A percentile compares a stretch with the other conserved stretches of the same genome.
Evolutionary conservation across 2,888 invertebrate species (phyloP).

Genomic region (Trichopoda pennipes): DNA sequence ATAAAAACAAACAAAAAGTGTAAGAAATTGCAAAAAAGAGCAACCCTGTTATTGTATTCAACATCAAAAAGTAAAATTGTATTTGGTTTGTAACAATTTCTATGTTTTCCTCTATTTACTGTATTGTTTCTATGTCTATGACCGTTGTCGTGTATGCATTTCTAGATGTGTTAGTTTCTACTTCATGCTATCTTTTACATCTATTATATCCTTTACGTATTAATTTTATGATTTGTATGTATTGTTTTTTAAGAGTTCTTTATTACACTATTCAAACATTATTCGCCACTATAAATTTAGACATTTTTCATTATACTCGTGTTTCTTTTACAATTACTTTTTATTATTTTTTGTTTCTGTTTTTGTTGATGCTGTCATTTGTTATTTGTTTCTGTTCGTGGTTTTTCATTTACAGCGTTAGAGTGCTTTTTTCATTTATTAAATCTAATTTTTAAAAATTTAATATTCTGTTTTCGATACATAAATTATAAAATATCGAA

Average conservation of each 20-base stretch:
- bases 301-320: conserved; percentile 60
- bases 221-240: conserved; percentile 1
- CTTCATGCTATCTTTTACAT: conserved; percentile 32
- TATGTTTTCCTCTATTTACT: conserved; percentile 22
- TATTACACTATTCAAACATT: conserved; percentile 58
- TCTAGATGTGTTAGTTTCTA: conserved; percentile 7
- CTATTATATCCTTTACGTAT: conserved; percentile 31
- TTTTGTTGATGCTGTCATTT: conserved; percentile 53
- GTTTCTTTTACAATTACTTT: conserved; percentile 46
- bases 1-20: not conserved
- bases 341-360: conserved; percentile 42
- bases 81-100: conserved; percentile 52
- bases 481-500: too few relatives aligned
- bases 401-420: conserved; percentile 38
- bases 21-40: conserved; percentile 6
- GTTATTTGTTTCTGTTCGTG: conserved; percentile 46
- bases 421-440: not conserved
- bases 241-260: conserved; percentile 14
- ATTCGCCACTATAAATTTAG: conserved; percentile 42
- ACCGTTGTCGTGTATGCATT: not conserved
- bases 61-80: conserved; percentile 33
- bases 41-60: conserved; percentile 45
- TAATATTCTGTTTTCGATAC: too few relatives aligned
- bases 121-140: conserved; percentile 52
- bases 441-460: not conserved